Evolutionary conservation across 2,797 vertebrate species (phyloP), one percentile per base, ranked within the genome.

Genomic region (Gila robusta): DNA sequence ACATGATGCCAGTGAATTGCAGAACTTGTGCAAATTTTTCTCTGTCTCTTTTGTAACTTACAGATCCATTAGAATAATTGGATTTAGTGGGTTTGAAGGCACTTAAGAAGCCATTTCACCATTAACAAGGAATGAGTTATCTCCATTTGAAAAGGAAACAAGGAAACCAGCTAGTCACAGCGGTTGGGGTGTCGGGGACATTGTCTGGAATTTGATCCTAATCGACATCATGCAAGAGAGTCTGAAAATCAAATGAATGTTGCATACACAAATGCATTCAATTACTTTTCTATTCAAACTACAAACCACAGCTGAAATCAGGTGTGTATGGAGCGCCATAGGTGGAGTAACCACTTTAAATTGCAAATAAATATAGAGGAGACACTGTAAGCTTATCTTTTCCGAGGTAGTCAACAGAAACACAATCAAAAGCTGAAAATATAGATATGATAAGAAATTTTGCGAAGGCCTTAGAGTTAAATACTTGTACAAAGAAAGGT

Each of bases 301-400:
- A 56, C 19, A 77, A 56, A 77, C 19, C 52, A 77, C 74, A 35
- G 49, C 6, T 23, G 32, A 32, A 56, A 23, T 23, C 9, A 35
- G 49, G 6, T 77, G 49, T 37, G 28, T 1, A 2, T 77, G 3
- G 49, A 54, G 19, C 1, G 1, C n/a, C 10, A 77, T 6, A 3
- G 19, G 19, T 23, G 11, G 6, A 14, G 3, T n/a, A 23, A 7
- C 3, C 1, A 7, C 10, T 77, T 77, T 77, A 32, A 77, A 37
- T 77, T 56, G 32, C 49, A 56, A 77, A 35, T 76, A 35, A 76
- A 49, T 44, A 26, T 32, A 28, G 47, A 76, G 49, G 28, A 77
- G 6, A 77, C 49, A 56, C 74, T 77, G 28, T 49, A 32, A 21
- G 26, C 26, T 21, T 2, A 32, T 28, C 26, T 35, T 76, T 76